Evolutionary conservation across 2,113 vertebrate species (phyloP).

Genomic region (Urocitellus parryii): DNA sequence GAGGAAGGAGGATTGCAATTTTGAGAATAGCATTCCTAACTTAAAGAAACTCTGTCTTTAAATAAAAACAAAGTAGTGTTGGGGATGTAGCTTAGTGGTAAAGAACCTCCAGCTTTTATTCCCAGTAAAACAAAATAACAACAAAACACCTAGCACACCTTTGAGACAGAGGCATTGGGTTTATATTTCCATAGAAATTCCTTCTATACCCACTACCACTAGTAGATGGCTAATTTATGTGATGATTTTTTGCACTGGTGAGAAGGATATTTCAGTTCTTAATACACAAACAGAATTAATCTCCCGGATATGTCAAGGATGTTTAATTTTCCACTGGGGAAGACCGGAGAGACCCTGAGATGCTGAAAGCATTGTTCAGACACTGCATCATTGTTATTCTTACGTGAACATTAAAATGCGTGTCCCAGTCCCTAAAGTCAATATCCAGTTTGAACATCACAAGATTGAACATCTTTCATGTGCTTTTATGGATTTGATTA

Average conservation of each 20-base stretch:
- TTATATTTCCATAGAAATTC: background rate
- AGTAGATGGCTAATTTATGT: background rate
- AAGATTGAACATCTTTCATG: background rate
- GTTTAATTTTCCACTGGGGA: background rate
- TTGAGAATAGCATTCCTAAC: too few species aligned
- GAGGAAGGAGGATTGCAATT: too few species aligned
- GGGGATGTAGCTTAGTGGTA: too few species aligned
- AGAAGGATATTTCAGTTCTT: background rate
- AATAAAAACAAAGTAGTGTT: too few species aligned
- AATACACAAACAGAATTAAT: background rate
- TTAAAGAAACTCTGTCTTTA: too few species aligned
- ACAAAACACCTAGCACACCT: background rate
- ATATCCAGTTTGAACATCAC: background rate
- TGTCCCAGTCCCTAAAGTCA: background rate
- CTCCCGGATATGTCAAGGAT: background rate
- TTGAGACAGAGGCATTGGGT: background rate
- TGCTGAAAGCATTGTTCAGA: too few species aligned
- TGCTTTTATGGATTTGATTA: background rate
- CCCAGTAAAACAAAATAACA: background rate
- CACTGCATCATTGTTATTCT: rapidly evolving
- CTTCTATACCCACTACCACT: background rate
- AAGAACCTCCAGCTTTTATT: too few species aligned
- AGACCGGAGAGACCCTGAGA: too few species aligned
- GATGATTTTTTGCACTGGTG: background rate
- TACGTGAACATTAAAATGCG: background rate